Percentiles rank a stretch among this genome's conserved stretches.
Conservation (phyloP, 2,797 vertebrate species). For the Arnoldichthys spilopterus region DNA sequence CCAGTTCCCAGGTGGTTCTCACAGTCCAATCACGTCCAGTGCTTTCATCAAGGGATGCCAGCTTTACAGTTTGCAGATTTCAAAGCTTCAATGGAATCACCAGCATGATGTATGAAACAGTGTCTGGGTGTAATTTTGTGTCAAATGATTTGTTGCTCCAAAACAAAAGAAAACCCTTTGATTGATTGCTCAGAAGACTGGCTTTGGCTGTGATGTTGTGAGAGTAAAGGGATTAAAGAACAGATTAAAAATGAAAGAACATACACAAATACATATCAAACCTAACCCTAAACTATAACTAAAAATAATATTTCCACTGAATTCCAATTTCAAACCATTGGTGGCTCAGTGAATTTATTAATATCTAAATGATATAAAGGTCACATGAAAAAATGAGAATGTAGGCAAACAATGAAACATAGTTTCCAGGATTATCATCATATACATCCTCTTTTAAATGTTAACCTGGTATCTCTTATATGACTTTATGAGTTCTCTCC, state of each 20-base stretch:
- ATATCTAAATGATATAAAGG: neutral
- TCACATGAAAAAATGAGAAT: neutral
- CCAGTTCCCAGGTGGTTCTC: constrained; percentile 6
- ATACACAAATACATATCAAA: neutral
- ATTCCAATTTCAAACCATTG: neutral
- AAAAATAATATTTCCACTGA: neutral
- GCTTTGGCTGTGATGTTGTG: neutral
- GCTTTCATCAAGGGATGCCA: neutral
- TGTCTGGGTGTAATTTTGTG: neutral
- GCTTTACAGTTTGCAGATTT: neutral
- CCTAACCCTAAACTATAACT: neutral
- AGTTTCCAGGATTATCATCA: neutral
- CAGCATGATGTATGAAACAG: neutral
- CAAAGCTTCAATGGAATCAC: neutral
- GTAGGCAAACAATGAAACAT: neutral
- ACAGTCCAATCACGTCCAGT: neutral
- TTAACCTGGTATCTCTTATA: neutral
- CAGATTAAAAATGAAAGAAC: neutral
- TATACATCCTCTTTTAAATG: neutral
- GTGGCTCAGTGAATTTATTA: neutral
- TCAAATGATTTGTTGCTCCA: neutral
- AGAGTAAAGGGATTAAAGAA: constrained; percentile 14
- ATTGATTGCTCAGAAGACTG: neutral
- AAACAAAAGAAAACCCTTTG: neutral
- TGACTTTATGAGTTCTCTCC: constrained; percentile 9